Evolutionary conservation across 2,113 vertebrate genomes (phyloP), one percentile per base, ranked within the genome.

Genomic region (Meles meles): DNA sequence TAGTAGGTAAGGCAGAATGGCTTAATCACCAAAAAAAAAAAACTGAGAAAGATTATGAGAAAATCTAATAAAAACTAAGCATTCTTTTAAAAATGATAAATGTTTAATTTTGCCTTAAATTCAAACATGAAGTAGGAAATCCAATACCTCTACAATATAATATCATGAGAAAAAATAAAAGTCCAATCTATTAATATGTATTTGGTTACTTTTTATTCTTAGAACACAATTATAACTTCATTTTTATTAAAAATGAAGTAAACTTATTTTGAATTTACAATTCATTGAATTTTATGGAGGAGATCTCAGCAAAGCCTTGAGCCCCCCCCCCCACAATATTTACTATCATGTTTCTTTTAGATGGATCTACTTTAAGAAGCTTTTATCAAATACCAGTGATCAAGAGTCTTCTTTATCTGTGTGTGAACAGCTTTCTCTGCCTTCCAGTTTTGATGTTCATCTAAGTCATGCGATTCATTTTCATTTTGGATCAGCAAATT

Each of bases 171-270:
- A 87, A 59, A 92, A 55, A 85, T n/a, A 63, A 65, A 67, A 63
- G 13, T 20, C 37, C 17, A 83, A 23, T 84, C 17, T 8, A 72
- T 61, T 21, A 14, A 67, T 31, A 69, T 86, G 34, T 3, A 85
- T 86, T 86, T 49, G 13, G 69, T 90, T 89, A 49, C 39, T 74
- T 90, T 92, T 96, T 84, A 34, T 72, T 92, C 37, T 88, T 89
- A 85, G 39, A 80, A 79, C 39, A 59, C 27, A 80, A 92, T 94
- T 86, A 49, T 90, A 71, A 71, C 3, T 14, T 74, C 61, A 74
- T 34, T 88, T 88, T 79, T 93, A 23, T 90, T 82, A 82, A 93
- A 81, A 47, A 81, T 93, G 42, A 93, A 90, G 85, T 69, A 37
- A 87, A 88, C 7, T 72, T 47, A 86, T 72, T 84, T 84, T 74